Evolutionary conservation across 1,140 invertebrate genomes (phyloP).

Genomic region (Bombus confusus): DNA sequence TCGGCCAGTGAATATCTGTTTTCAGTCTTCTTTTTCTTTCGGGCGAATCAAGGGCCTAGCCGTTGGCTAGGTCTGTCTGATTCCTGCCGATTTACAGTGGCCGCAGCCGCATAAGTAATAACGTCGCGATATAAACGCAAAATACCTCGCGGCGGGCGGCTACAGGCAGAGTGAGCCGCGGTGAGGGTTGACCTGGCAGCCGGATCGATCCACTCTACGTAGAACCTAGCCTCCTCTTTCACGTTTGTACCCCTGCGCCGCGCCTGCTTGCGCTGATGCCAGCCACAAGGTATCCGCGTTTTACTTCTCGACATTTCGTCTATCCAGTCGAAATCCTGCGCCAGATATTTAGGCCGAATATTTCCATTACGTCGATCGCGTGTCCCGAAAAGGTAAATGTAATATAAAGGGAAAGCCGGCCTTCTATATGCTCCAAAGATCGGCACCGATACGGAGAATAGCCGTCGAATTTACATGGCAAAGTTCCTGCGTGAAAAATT

Average conservation of each 20-base stretch:
- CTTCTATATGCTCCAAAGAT: neutral
- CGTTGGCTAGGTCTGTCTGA: neutral
- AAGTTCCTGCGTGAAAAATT: slow-evolving; percentile 22
- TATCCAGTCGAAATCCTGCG: slow-evolving; percentile 49
- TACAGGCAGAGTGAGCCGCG: slow-evolving; percentile 61
- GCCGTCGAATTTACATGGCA: neutral
- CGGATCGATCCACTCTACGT: slow-evolving; percentile 70
- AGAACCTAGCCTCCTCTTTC: slow-evolving; percentile 70
- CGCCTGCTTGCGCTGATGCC: slow-evolving; percentile 69
- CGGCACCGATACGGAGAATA: neutral
- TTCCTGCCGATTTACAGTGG: slow-evolving; percentile 48
- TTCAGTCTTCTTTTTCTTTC: neutral
- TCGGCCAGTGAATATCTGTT: neutral
- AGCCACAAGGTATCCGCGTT: slow-evolving; percentile 59
- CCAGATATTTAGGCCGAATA: slow-evolving; percentile 61
- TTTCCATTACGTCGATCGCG: slow-evolving; percentile 49
- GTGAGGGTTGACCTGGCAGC: slow-evolving; percentile 72
- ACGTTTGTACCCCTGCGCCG: slow-evolving; percentile 63
- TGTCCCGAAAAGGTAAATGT: neutral
- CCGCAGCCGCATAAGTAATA: slow-evolving; percentile 62
- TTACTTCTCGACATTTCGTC: slow-evolving; percentile 61
- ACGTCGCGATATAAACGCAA: slow-evolving; percentile 65
- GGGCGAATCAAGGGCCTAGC: neutral
- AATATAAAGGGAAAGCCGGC: neutral
- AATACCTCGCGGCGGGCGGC: slow-evolving; percentile 56